These are phyloP conservation scores for Rostrhamus sociabilis DNA, from an alignment of 2,797 vertebrate genomes.

Conservation along the genomic window DNA sequence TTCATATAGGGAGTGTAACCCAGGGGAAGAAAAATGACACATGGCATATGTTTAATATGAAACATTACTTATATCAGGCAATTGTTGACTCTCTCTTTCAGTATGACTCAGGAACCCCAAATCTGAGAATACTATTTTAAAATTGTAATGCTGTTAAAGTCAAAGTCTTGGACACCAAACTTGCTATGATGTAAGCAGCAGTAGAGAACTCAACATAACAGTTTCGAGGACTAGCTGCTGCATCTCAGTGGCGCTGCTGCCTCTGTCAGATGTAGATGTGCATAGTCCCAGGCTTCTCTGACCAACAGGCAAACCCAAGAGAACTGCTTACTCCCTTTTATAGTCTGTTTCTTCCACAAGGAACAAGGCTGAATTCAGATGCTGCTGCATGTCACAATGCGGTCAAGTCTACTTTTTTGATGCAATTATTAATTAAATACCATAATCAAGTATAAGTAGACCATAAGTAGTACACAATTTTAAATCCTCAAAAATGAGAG, in stretches of 20 bases:
- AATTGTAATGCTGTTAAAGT: neutral
- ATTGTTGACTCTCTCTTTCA: neutral
- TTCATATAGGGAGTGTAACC: neutral
- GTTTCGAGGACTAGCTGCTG: neutral
- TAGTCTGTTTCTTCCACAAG: neutral
- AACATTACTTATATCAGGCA: neutral
- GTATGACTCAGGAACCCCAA: neutral
- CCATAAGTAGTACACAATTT: neutral
- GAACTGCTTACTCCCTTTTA: neutral
- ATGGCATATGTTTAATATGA: neutral
- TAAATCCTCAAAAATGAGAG: neutral
- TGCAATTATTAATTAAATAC: neutral
- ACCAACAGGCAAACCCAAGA: neutral
- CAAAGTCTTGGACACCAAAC: neutral
- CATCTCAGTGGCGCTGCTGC: neutral
- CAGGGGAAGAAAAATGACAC: neutral
- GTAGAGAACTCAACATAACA: neutral
- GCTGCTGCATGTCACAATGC: neutral
- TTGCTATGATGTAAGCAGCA: neutral
- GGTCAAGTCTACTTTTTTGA: neutral
- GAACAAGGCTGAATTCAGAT: neutral
- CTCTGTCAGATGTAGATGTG: fast-evolving
- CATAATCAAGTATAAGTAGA: neutral
- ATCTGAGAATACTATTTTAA: neutral
- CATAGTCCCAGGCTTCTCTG: neutral